phyloP scores from a whole-genome alignment of 2,888 invertebrate species.

The Caenorhabditis sp. region DNA sequence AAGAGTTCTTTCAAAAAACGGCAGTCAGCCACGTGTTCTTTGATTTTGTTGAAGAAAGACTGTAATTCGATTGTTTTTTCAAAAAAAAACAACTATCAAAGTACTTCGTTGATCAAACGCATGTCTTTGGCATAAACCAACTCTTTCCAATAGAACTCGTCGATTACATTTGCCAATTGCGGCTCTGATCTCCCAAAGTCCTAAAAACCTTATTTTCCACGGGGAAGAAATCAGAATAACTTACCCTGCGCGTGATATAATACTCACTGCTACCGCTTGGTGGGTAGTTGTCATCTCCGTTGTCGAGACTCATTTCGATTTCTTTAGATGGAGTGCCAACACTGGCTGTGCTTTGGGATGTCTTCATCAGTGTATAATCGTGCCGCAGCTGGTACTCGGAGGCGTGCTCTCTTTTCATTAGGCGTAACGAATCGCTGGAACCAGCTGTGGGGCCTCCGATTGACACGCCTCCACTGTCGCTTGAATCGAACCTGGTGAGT shows the following conservation, averaged over 20 bases:
- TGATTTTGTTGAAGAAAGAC: slow-evolving; percentile 59
- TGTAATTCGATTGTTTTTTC: slow-evolving; percentile 50
- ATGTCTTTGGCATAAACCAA: slow-evolving; percentile 64
- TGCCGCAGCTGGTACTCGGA: slow-evolving; percentile 57
- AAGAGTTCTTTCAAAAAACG: slow-evolving; percentile 60
- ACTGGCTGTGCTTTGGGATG: slow-evolving; percentile 52
- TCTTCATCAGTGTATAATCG: slow-evolving; percentile 49
- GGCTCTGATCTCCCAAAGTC: slow-evolving; percentile 53
- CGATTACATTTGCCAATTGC: slow-evolving; percentile 61
- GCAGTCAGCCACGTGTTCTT: slow-evolving; percentile 44
- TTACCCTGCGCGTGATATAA: slow-evolving; percentile 56
- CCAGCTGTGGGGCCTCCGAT: slow-evolving; percentile 52
- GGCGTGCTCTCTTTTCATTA: slow-evolving; percentile 43
- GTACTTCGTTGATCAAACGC: slow-evolving; percentile 84
- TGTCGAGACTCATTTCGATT: slow-evolving; percentile 44
- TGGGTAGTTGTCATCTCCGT: slow-evolving; percentile 35
- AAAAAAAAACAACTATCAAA: slow-evolving; percentile 45
- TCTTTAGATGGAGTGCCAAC: slow-evolving; percentile 52
- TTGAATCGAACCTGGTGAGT: slow-evolving; percentile 61
- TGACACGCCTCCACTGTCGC: slow-evolving; percentile 69
- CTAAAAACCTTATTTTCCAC: slow-evolving; percentile 10
- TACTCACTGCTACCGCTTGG: slow-evolving; percentile 58
- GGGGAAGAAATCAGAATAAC: too few relatives aligned
- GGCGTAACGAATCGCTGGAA: slow-evolving; percentile 33
- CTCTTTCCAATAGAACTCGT: slow-evolving; percentile 71